phyloP scores from a whole-genome alignment of 2,113 vertebrate species.

The Alethe diademata region DNA sequence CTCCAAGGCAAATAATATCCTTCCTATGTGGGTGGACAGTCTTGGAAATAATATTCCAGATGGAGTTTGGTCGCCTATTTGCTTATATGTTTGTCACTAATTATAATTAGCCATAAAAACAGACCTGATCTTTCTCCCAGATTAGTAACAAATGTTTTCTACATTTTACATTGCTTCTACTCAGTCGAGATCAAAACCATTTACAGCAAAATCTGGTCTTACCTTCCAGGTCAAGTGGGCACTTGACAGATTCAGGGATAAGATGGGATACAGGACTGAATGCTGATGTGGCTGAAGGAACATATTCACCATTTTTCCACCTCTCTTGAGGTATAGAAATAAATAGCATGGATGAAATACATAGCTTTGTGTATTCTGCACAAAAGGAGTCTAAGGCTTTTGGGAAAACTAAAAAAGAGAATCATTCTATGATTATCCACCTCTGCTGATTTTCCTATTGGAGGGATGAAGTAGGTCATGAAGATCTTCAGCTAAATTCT shows the following conservation, averaged over 20 bases:
- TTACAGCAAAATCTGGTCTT: not conserved
- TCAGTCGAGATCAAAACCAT: not conserved
- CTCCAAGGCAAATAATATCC: constrained; percentile 27
- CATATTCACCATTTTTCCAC: not conserved
- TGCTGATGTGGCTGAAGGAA: not conserved
- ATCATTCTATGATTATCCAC: not conserved
- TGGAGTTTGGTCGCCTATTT: constrained; percentile 4
- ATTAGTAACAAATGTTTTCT: not conserved
- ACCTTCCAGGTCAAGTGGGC: not conserved
- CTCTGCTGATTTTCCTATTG: not conserved
- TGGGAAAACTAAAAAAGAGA: not conserved
- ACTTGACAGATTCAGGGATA: not conserved
- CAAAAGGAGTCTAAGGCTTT: not conserved
- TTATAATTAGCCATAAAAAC: not conserved
- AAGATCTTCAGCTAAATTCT: not conserved
- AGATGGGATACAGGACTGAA: not conserved
- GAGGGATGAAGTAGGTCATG: constrained; percentile 22
- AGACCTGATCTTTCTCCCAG: constrained; percentile 15
- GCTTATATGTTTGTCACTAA: constrained; percentile 16
- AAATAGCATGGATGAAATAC: not conserved
- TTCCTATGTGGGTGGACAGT: not conserved
- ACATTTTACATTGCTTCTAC: not conserved
- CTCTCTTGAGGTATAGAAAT: not conserved
- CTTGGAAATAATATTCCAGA: constrained; percentile 46
- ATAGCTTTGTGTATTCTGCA: not conserved